These are phyloP conservation scores for Hymenopus coronatus DNA, from an alignment of 2,888 invertebrate species.

Conservation along the genomic window DNA sequence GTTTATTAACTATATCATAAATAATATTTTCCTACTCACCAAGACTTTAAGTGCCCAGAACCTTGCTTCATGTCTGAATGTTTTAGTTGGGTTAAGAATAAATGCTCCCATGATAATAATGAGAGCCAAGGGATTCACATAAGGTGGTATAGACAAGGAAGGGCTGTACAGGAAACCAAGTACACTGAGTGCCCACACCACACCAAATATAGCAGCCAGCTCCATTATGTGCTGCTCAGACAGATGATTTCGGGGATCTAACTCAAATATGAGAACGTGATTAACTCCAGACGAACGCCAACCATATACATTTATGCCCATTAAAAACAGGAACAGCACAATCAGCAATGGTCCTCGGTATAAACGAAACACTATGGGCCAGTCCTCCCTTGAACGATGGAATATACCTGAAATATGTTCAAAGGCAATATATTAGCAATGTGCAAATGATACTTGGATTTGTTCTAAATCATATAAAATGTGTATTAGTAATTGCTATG, in stretches of 20 bases:
- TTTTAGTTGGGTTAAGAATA: slow-evolving; percentile 72
- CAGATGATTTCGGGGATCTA: slow-evolving; percentile 74
- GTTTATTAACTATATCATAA: not conserved
- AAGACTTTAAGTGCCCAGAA: slow-evolving; percentile 69
- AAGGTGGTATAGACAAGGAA: slow-evolving; percentile 69
- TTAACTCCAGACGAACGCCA: slow-evolving; percentile 81
- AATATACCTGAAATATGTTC: slow-evolving; percentile 48
- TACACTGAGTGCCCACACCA: slow-evolving; percentile 68
- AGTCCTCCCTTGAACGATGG: slow-evolving; percentile 54
- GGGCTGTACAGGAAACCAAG: slow-evolving; percentile 66
- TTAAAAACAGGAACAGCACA: slow-evolving; percentile 70
- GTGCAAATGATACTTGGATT: too few species aligned
- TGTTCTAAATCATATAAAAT: too few species aligned
- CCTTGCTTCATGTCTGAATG: slow-evolving; percentile 71
- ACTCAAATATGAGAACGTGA: slow-evolving; percentile 78
- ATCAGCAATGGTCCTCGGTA: slow-evolving; percentile 77
- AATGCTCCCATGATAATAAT: slow-evolving; percentile 65
- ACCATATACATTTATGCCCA: slow-evolving; percentile 78
- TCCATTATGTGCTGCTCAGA: slow-evolving; percentile 76
- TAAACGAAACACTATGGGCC: slow-evolving; percentile 69
- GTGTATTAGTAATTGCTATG: too few species aligned
- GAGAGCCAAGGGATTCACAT: slow-evolving; percentile 70
- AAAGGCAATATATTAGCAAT: not conserved
- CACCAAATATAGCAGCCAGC: slow-evolving; percentile 71
- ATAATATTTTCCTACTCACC: slow-evolving; percentile 45